phyloP scores from a whole-genome alignment of 2,797 vertebrate species.

The Leucoraja ocellata region DNA sequence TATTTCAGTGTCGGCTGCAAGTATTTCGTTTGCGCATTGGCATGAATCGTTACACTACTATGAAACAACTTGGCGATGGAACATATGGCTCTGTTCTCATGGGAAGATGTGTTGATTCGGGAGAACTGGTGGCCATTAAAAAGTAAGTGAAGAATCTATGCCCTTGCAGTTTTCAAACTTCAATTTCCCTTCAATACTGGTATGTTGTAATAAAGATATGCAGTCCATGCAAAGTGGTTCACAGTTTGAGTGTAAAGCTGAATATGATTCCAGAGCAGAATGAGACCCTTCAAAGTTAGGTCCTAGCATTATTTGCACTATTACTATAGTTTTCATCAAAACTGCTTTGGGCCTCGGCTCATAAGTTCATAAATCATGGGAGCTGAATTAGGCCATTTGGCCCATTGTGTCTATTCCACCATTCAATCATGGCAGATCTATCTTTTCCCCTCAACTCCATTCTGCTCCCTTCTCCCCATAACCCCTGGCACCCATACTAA shows the following conservation, averaged over 20 bases:
- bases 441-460: no score
- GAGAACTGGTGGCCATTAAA: conserved; percentile 90
- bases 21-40: conserved; percentile 40
- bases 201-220: not conserved
- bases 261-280: not conserved
- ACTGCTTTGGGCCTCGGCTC: not conserved
- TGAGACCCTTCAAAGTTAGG: not conserved
- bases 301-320: no score
- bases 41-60: conserved; percentile 89
- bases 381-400: no score
- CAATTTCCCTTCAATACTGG: not conserved
- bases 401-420: no score
- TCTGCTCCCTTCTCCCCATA: no score
- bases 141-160: conserved; percentile 63
- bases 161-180: not conserved
- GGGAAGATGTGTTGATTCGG: conserved; percentile 82
- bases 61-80: conserved; percentile 89
- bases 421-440: no score
- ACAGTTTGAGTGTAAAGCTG: not conserved
- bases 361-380: no score
- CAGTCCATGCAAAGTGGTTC: not conserved
- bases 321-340: not conserved
- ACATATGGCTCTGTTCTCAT: conserved; percentile 92
- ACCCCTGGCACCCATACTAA: no score
- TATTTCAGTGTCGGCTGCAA: conserved; percentile 2